Percentiles rank a stretch among this genome's conserved stretches.
phyloP scores from a whole-genome alignment of 2,888 invertebrate genomes.

The Arenicola marina region DNA sequence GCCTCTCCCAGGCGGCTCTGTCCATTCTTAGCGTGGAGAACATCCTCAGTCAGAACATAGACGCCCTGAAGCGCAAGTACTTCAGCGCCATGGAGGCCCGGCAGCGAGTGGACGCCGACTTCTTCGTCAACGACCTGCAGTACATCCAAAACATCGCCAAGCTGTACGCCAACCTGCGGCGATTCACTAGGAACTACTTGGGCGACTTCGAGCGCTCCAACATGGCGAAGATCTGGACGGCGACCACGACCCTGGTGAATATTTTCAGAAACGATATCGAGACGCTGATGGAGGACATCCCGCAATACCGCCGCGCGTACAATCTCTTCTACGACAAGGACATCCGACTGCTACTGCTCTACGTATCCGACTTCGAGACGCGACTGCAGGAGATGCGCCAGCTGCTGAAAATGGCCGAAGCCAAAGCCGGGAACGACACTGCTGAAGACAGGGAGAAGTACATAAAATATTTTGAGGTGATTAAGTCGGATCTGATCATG shows the following conservation, averaged over 20 bases:
- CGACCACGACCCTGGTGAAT: conserved; percentile 19
- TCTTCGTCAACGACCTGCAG: conserved; percentile 24
- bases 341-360: conserved; percentile 17
- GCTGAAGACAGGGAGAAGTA: not conserved
- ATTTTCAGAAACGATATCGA: conserved; percentile 20
- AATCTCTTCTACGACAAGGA: conserved; percentile 11
- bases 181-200: conserved; percentile 21
- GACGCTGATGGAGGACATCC: not conserved
- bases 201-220: conserved; percentile 26
- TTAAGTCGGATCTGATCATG: conserved; percentile 1
- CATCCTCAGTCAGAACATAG: conserved; percentile 25
- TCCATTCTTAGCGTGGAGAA: conserved; percentile 29
- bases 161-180: conserved; percentile 16
- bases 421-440: not conserved
- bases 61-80: conserved; percentile 19
- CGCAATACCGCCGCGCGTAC: not conserved
- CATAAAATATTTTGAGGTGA: not conserved
- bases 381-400: conserved; percentile 21
- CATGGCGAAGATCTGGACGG: conserved; percentile 20
- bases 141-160: conserved; percentile 12
- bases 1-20: conserved; percentile 33
- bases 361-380: conserved; percentile 19
- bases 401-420: conserved; percentile 14
- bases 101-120: conserved; percentile 19
- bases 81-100: conserved; percentile 17